phyloP scores from a whole-genome alignment of 1,140 invertebrate genomes.

The Drosophila jambulina region DNA sequence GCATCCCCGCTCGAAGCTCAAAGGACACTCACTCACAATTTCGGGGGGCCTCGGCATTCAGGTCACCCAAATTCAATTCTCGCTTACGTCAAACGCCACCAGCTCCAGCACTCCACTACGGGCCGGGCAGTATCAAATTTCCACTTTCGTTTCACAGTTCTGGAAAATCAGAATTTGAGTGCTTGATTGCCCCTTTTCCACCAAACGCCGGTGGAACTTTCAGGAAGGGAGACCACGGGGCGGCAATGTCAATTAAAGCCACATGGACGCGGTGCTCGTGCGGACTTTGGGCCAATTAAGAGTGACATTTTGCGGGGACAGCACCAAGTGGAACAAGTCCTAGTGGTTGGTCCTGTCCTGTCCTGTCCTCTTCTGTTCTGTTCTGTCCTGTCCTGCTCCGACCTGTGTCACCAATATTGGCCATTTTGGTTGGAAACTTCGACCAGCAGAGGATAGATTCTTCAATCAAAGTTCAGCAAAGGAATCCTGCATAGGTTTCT shows the following conservation, averaged over 20 bases:
- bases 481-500: neutral
- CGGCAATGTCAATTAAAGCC: constrained; percentile 35
- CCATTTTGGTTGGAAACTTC: neutral
- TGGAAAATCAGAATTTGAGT: constrained; percentile 36
- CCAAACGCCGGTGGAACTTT: constrained; percentile 1
- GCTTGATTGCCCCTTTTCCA: constrained; percentile 19
- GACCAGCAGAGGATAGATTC: neutral
- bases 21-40: constrained; percentile 11
- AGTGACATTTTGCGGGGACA: constrained; percentile 16
- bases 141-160: constrained; percentile 36
- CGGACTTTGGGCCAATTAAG: constrained; percentile 34
- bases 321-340: constrained; percentile 7
- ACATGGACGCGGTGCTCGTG: constrained; percentile 18
- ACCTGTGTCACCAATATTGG: constrained; percentile 17
- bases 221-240: constrained; percentile 1
- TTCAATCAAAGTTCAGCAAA: neutral
- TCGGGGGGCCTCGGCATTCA: neutral
- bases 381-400: neutral
- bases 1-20: neutral
- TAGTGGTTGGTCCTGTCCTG: neutral
- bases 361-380: neutral
- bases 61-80: constrained; percentile 36
- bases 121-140: constrained; percentile 32
- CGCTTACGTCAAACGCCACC: constrained; percentile 30
- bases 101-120: neutral